Evolutionary conservation across 1,140 invertebrate species (phyloP), one percentile per base, ranked within the genome.

Genomic region (Lordiphosa clarofinis): DNA sequence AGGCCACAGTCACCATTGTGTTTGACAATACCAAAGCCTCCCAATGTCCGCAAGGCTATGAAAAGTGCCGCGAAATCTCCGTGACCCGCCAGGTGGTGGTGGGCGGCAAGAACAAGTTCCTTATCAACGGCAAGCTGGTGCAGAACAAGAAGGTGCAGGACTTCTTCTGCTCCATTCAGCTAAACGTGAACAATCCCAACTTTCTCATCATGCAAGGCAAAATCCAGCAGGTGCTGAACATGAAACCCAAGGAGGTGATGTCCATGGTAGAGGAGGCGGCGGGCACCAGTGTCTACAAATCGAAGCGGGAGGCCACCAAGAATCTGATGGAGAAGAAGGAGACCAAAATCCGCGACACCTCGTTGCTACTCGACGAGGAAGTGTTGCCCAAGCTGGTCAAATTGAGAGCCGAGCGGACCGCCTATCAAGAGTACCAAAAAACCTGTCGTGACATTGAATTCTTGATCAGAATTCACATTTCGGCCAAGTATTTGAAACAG

Each of bases 181-280:
- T 99, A 2, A 99, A 99, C 90, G 96, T 99, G 0, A 99, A 99
- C 89, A 99, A 99, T 91, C 99, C 98, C 3, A 98, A 99, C 89
- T 99, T 99, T 89, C 92, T 99, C 4, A 99, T 99, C 72, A 99
- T 99, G 98, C 99, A 99, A 92, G 99, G 99, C 6, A 93, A 98
- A 76, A 99, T 99, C 50, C 99, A 98, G 0, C 99, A 99, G 92
- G 98, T 99, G 1, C 91, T 99, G 2, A 99, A 99, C 88, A 99
- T 99, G 98, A 99, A 99, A 87, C 97, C 98, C 10, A 92, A 93
- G 56, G 98, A 99, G 92, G 95, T 96, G 90, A 75, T 99, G 31
- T 96, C 96, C 0, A 99, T 99, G 97, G 95, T 99, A 56, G 99
- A 99, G 91, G 99, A 99, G 91, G 98, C 98, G 19, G 97, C 98